These are phyloP conservation scores for Phaenicophaeus curvirostris DNA, from an alignment of 2,797 vertebrate species.

Conservation along the genomic window DNA sequence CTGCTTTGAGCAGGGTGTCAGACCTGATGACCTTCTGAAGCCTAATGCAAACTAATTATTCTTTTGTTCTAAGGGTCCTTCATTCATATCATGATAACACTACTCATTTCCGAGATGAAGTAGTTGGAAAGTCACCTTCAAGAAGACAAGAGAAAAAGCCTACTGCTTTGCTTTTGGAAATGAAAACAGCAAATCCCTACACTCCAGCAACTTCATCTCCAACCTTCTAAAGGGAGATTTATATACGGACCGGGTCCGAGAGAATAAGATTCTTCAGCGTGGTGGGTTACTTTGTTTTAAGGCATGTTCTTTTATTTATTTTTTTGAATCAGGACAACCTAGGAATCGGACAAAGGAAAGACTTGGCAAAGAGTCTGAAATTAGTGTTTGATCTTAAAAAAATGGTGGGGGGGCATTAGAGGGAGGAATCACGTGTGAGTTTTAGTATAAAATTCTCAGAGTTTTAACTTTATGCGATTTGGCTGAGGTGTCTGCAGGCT, in stretches of 20 bases:
- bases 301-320: background rate
- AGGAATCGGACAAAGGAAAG: background rate
- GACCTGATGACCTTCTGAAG: background rate
- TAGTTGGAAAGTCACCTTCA: background rate
- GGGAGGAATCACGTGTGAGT: accelerated
- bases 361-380: background rate
- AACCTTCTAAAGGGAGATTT: background rate
- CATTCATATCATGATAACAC: background rate
- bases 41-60: background rate
- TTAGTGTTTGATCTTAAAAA: background rate
- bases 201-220: background rate
- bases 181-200: background rate
- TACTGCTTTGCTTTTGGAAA: background rate
- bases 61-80: background rate
- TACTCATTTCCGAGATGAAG: background rate
- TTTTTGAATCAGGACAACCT: background rate
- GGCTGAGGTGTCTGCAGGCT: background rate
- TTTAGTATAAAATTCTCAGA: background rate
- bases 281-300: background rate
- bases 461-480: background rate
- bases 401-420: background rate
- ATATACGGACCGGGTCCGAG: background rate
- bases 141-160: background rate
- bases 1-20: background rate
- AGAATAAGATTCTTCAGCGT: background rate